Base-by-base conservation (phyloP, 1,140 invertebrate species). In the Grapholita molesta region DNA sequence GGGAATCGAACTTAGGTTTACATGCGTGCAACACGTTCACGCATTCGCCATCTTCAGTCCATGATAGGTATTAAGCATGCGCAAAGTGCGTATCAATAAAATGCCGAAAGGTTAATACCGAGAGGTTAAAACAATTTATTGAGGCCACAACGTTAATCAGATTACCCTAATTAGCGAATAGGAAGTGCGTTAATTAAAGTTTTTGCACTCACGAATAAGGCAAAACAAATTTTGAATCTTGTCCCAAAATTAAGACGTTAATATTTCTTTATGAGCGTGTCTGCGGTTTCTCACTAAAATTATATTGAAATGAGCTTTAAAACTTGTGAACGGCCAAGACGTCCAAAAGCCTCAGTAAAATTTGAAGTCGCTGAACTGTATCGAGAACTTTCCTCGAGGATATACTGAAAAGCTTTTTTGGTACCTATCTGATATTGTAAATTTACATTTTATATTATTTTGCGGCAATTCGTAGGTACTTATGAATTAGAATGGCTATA, bases 101-200 rank as follows among this genome's bases (percentile, higher is more conserved):
- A 61, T 23, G 28, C 1, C 35, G 24, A 30, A n/a, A n/a, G n/a
- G n/a, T n/a, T n/a, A n/a, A n/a, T n/a, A n/a, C n/a, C 7, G 7
- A 32, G 21, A 61, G 55, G 55, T 61, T 61, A 61, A 61, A 61
- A 61, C 12, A 15, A 61, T 28, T 32, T 61, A 28, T 5, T n/a
- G n/a, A 15, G 55, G 55, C 15, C 24, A 61, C n/a, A 30, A 30
- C 3, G 25, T 6, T 2, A 28, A 15, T 61, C 15, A 15, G 24
- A 28, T 61, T 32, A 18, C 30, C 55, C 25, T 61, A 61, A 61
- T 61, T 61, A 15, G 24, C 24, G 55, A 28, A 15, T 8, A 61
- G 55, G 55, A 61, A 55, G 28, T n/a, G 25, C 18, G n/a, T 48
- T 48, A 48, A 48, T 48, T 48, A 48, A n/a, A 38, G 18, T 48